Base-by-base conservation (phyloP, 1,140 invertebrate genomes). In the Globodera rostochiensis region DNA sequence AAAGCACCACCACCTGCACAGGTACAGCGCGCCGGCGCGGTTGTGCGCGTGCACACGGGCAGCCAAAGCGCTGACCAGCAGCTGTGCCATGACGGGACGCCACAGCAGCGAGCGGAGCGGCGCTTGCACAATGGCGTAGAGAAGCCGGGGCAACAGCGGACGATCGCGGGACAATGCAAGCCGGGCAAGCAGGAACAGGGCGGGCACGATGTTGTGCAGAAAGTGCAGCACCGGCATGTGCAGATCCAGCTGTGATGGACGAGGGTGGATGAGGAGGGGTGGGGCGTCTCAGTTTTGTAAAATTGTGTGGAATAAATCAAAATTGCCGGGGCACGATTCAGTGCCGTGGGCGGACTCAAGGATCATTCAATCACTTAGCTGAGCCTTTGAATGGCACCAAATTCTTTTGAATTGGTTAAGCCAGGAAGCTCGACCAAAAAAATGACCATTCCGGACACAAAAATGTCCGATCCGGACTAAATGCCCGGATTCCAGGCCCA, bases 141-240 rank as follows among this genome's bases (percentile, higher is more conserved):
- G n/a, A 6, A 78, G 77, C 7, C 77, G 53, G n/a, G 66, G 36
- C 25, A 78, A n/a, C 46, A 66, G 64, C 13, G 46, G 46, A 15
- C 77, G 46, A 21, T 64, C 53, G 4, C 60, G 77, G 8, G 77
- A 69, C 47, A 70, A 45, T 50, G 50, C 49, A 6, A 74, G 57
- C 3, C 15, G 47, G 46, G 84, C 7, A 13, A 87, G 70, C 13
- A 86, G 70, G 25, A 84, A 77, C 7, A 87, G 21, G 73, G 84
- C 83, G 9, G 85, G 77, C 36, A 47, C 25, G n/a, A 81, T 79
- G 77, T 85, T 70, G 69, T 86, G 86, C n/a, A 86, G 57, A 77
- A 86, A 86, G 71, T 86, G 85, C 47, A 87, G 66, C 49, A 87
- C 80, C 13, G 78, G 79, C 19, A 85, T 87, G 15, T 83, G 74